Conservation (phyloP, 2,888 invertebrate genomes). For the Scaptomyza polygonia region DNA sequence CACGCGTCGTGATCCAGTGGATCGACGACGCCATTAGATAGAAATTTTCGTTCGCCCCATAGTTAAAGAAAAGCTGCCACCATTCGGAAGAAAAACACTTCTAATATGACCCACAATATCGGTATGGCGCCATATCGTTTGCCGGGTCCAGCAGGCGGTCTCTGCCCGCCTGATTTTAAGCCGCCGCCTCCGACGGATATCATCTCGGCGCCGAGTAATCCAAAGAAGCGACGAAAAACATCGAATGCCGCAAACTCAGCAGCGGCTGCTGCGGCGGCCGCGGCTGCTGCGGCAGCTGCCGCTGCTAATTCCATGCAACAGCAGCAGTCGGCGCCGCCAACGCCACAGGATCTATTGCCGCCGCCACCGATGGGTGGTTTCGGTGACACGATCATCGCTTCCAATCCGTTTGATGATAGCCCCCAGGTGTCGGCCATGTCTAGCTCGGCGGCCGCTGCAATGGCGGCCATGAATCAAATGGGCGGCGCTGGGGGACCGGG, state of each 20-base stretch:
- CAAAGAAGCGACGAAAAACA: conserved; percentile 94
- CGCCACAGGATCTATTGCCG: conserved; percentile 90
- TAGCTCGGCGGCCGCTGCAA: conserved; percentile 84
- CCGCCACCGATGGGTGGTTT: conserved; percentile 94
- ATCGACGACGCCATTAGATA: conserved; percentile 70
- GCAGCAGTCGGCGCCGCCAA: conserved; percentile 89
- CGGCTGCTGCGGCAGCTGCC: conserved; percentile 82
- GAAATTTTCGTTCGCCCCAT: conserved; percentile 62
- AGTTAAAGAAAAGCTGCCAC: conserved; percentile 81
- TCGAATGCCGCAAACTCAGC: conserved; percentile 87
- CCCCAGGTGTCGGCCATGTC: conserved; percentile 86
- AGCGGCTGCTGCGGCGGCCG: conserved; percentile 84
- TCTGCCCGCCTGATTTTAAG: conserved; percentile 90
- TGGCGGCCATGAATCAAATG: conserved; percentile 89
- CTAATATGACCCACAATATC: conserved; percentile 91
- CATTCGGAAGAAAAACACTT: conserved; percentile 84
- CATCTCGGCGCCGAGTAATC: conserved; percentile 91
- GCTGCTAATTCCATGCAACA: conserved; percentile 86
- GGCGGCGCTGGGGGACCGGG: conserved; percentile 72
- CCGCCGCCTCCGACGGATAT: conserved; percentile 88
- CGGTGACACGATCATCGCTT: conserved; percentile 96
- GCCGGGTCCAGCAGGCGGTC: conserved; percentile 87
- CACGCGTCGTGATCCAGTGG: conserved; percentile 71
- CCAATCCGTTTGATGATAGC: conserved; percentile 97
- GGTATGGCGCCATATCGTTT: conserved; percentile 92